These are phyloP conservation scores for Numida meleagris DNA, from an alignment of 2,113 vertebrate genomes.

Conservation along the genomic window DNA sequence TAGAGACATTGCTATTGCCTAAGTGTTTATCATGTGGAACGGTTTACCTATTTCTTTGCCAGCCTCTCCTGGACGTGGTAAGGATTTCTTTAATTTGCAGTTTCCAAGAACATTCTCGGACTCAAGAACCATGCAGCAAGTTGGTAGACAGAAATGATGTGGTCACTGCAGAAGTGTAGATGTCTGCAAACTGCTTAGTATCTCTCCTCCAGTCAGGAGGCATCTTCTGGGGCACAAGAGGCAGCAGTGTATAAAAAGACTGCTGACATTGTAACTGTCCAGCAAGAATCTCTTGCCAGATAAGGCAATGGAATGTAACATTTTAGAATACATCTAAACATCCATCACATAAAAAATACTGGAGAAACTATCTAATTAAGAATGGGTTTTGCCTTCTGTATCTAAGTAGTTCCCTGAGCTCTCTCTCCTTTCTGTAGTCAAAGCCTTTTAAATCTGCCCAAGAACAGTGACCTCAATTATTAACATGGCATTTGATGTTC, in stretches of 20 bases:
- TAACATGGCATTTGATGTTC: neutral
- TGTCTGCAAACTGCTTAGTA: neutral
- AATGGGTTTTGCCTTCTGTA: neutral
- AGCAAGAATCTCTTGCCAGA: neutral
- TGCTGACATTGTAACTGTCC: neutral
- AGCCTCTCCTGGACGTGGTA: neutral
- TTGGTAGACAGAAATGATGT: neutral
- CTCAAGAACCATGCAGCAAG: neutral
- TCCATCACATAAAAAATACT: neutral
- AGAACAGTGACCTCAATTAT: neutral
- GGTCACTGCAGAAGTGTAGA: neutral
- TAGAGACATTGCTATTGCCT: neutral
- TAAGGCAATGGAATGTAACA: neutral
- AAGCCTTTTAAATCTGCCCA: neutral
- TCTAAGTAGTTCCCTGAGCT: neutral
- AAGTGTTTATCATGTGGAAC: neutral
- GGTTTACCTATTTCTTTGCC: neutral
- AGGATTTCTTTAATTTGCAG: fast-evolving
- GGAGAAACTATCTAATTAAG: neutral
- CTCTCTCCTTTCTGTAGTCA: neutral
- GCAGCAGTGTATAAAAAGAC: neutral
- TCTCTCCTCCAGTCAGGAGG: neutral
- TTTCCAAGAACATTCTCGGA: neutral
- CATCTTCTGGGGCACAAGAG: neutral
- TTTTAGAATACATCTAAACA: neutral